Conservation (phyloP, 2,797 vertebrate genomes). For the Enoplosus armatus region DNA sequence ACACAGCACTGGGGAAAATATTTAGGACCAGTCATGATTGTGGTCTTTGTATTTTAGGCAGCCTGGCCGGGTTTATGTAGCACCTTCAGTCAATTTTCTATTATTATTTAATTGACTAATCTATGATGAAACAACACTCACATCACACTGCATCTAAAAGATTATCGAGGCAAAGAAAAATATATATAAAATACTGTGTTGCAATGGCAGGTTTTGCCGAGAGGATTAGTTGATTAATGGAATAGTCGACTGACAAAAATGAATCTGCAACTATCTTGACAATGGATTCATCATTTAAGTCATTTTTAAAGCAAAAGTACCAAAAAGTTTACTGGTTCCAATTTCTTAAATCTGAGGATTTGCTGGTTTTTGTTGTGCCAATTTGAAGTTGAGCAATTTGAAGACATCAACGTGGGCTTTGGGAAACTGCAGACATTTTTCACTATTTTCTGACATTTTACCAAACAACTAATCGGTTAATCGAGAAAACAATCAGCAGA, state of each 20-base stretch:
- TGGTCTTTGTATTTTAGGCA: neutral
- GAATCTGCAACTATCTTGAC: neutral
- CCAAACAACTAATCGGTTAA: neutral
- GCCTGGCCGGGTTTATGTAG: neutral
- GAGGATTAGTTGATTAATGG: neutral
- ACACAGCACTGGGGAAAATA: neutral
- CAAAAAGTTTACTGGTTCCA: neutral
- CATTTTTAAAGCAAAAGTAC: neutral
- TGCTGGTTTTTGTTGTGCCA: neutral
- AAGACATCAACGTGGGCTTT: neutral
- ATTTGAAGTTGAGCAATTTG: neutral
- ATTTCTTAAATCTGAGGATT: neutral
- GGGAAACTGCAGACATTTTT: neutral
- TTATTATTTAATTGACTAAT: neutral
- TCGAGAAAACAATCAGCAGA: neutral
- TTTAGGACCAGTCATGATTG: neutral
- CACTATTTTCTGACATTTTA: neutral
- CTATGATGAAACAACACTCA: neutral
- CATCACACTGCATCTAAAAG: neutral
- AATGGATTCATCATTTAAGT: neutral
- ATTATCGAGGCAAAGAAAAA: neutral
- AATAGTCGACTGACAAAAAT: neutral
- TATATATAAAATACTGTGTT: neutral
- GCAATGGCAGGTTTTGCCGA: neutral
- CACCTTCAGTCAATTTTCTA: neutral